Conservation (phyloP, 2,797 vertebrate species). For the Sphenopsis melanotis region DNA sequence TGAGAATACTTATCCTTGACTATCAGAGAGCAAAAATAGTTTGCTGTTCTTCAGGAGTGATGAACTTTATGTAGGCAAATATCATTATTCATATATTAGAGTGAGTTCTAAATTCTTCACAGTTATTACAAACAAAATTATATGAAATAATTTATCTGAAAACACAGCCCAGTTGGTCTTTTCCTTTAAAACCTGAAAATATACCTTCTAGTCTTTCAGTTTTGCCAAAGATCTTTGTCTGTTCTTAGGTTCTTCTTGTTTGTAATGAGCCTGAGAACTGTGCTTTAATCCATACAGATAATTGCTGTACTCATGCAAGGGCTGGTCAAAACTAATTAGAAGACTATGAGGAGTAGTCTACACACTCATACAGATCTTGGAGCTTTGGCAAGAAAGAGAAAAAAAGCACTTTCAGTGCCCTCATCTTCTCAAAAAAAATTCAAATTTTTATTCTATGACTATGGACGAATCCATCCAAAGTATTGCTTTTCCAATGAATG, state of each 20-base stretch:
- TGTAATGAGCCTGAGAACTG: background rate
- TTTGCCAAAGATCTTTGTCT: background rate
- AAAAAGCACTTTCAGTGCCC: background rate
- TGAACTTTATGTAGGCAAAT: background rate
- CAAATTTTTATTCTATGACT: background rate
- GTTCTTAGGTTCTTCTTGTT: background rate
- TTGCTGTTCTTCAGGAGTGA: background rate
- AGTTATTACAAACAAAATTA: background rate
- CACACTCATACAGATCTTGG: background rate
- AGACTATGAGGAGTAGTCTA: background rate
- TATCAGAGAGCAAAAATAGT: background rate
- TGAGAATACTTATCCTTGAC: background rate
- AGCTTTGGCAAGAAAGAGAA: background rate
- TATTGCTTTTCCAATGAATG: background rate
- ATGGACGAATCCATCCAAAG: background rate
- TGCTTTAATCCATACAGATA: background rate
- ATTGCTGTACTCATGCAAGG: background rate
- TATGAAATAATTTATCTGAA: background rate
- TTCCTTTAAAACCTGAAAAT: background rate
- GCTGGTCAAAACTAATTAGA: background rate
- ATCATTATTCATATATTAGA: background rate
- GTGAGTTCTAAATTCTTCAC: background rate
- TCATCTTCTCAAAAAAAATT: background rate
- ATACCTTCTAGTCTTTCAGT: background rate
- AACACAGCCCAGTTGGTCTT: background rate